Evolutionary conservation across 2,888 invertebrate genomes (phyloP).

Genomic region (Apotomis turbidana): DNA sequence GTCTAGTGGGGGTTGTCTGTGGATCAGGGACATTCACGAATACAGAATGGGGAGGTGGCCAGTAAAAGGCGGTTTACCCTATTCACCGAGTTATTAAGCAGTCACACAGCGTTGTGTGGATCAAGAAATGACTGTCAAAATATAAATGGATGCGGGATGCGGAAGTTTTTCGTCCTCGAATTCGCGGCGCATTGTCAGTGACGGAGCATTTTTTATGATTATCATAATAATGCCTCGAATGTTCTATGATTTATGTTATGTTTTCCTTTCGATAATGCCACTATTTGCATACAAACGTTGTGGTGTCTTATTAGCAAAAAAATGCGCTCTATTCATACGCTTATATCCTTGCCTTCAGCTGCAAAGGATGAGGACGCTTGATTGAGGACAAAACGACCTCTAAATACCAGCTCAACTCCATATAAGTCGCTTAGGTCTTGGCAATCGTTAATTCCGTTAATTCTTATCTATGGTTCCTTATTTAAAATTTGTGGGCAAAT

Average conservation of each 20-base stretch:
- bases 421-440: neutral
- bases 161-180: slow-evolving; percentile 40
- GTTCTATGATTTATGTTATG: neutral
- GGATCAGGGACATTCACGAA: too few species aligned
- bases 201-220: neutral
- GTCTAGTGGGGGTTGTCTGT: too few species aligned
- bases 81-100: slow-evolving; percentile 42
- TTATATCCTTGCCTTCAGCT: neutral
- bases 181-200: slow-evolving; percentile 6
- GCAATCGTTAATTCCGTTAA: neutral
- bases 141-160: slow-evolving; percentile 44
- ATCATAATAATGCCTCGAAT: too few species aligned
- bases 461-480: neutral
- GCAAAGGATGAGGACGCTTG: neutral
- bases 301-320: too few species aligned
- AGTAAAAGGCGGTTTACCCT: too few species aligned
- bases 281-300: too few species aligned
- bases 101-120: slow-evolving; percentile 52
- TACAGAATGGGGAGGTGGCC: too few species aligned
- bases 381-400: neutral
- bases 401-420: neutral
- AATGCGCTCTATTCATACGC: neutral
- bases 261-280: neutral
- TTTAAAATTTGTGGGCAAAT: neutral
- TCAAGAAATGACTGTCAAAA: slow-evolving; percentile 50